Base-by-base conservation (phyloP, 2,113 vertebrate species). In the Sebastes schlegelii region DNA sequence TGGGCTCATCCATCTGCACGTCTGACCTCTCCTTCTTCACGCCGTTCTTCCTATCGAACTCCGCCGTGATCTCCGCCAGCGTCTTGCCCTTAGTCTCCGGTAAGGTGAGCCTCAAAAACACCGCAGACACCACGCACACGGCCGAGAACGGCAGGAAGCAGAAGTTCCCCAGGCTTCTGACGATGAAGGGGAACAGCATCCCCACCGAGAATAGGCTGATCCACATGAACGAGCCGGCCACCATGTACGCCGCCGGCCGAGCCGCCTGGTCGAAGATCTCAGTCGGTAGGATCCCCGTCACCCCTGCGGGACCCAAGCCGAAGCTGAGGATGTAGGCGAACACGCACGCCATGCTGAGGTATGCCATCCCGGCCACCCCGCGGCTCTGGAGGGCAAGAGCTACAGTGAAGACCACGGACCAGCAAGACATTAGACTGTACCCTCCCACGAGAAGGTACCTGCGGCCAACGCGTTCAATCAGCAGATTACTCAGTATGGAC, bases 301-400 rank as follows among this genome's bases (percentile, higher is more conserved):
- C 97, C 49, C 97, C 97, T 0, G 97, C 97, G 77, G 97, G 97
- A 57, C 98, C 97, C 21, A 97, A 93, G 61, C 97, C 97, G 75
- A 99, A 99, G 91, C 98, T 99, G 58, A 99, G 95, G 92, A 98
- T 98, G 91, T 97, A 97, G 84, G 95, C 88, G 1, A 98, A 99
- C 69, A 99, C 86, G 16, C 97, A 98, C 60, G 78, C 91, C 95
- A 97, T 95, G 91, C 97, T 97, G 87, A 99, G 91, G 86, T 97
- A 97, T 2, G 96, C 83, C 96, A 97, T 97, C 88, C 96, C 96
- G 14, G 84, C 77, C 26, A 96, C 87, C 0, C 81, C 77, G 6
- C 34, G 93, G 66, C 90, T 95, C 95, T 97, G 96, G 48, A 98
- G 95, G 43, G 74, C 93, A 14, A 98, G 93, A 12, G 97, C 93